Percentiles rank a stretch among this genome's conserved stretches.
These are phyloP conservation scores for Neoaliturus tenellus DNA, from an alignment of 2,888 invertebrate genomes.

Conservation along the genomic window DNA sequence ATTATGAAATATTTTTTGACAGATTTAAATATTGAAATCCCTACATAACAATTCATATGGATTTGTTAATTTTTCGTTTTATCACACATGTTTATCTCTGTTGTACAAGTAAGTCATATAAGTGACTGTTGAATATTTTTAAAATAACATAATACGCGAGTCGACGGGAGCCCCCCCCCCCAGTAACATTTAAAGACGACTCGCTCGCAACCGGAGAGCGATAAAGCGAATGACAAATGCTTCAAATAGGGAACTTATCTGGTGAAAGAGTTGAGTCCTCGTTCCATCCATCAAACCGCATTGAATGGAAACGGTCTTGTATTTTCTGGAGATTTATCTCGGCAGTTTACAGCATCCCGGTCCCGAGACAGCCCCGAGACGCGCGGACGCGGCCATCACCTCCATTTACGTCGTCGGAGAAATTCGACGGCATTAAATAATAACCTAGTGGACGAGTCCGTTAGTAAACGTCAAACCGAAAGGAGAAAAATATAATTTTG, in stretches of 20 bases:
- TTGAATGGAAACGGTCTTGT: slow-evolving; percentile 48
- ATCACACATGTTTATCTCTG: too few relatives aligned
- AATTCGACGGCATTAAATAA: slow-evolving; percentile 50
- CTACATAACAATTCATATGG: too few relatives aligned
- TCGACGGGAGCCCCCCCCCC: background rate
- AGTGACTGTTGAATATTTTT: too few relatives aligned
- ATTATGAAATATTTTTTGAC: too few relatives aligned
- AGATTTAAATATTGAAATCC: too few relatives aligned
- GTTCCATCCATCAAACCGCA: slow-evolving; percentile 42
- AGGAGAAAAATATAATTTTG: slow-evolving; percentile 52
- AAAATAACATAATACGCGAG: too few relatives aligned
- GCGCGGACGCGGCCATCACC: slow-evolving; percentile 16
- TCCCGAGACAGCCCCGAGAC: background rate
- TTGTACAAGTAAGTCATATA: too few relatives aligned
- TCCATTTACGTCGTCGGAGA: slow-evolving; percentile 39
- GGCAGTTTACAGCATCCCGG: too few relatives aligned
- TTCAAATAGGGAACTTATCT: slow-evolving; percentile 43
- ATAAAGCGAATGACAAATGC: slow-evolving; percentile 44
- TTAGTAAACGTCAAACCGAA: slow-evolving; percentile 53
- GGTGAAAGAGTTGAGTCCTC: slow-evolving; percentile 41
- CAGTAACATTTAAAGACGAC: background rate
- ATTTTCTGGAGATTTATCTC: slow-evolving; percentile 30
- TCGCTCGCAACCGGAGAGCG: slow-evolving; percentile 7
- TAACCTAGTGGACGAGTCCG: slow-evolving; percentile 38
- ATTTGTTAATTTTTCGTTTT: too few relatives aligned